Percentiles rank a stretch among this genome's conserved stretches.
These are phyloP conservation scores for Rugalucina vietnamica DNA, from an alignment of 2,888 invertebrate genomes.

Conservation along the genomic window DNA sequence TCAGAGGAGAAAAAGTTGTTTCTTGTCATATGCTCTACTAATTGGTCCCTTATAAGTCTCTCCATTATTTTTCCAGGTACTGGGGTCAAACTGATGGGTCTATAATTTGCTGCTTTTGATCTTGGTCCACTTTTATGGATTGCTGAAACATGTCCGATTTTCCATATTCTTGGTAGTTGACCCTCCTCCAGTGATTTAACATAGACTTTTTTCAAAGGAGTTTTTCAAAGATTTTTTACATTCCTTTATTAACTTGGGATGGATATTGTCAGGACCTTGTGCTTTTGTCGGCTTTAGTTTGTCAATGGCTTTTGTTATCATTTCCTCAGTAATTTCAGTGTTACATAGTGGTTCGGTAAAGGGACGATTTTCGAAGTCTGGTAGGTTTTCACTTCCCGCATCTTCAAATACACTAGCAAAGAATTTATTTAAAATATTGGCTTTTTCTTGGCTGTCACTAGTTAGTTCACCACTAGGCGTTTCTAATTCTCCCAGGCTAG, in stretches of 20 bases:
- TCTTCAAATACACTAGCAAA: not conserved
- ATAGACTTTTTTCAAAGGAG: not conserved
- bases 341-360: no score
- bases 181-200: not conserved
- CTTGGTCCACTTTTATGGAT: not conserved
- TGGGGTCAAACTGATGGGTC: not conserved
- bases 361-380: not conserved
- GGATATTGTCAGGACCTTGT: not conserved
- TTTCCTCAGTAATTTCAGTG: no score
- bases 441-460: not conserved
- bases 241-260: not conserved
- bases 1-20: not conserved
- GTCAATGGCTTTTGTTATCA: not conserved
- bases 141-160: not conserved
- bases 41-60: not conserved
- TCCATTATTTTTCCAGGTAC: not conserved
- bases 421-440: not conserved
- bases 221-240: not conserved
- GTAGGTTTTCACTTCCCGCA: not conserved
- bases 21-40: not conserved
- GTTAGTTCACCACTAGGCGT: not conserved
- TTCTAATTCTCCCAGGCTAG: not conserved
- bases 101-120: not conserved
- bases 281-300: not conserved
- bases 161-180: not conserved